A percentile compares a stretch with the other conserved stretches of the same genome.
phyloP scores from a whole-genome alignment of 1,140 invertebrate species.

The Drosophila sp. region DNA sequence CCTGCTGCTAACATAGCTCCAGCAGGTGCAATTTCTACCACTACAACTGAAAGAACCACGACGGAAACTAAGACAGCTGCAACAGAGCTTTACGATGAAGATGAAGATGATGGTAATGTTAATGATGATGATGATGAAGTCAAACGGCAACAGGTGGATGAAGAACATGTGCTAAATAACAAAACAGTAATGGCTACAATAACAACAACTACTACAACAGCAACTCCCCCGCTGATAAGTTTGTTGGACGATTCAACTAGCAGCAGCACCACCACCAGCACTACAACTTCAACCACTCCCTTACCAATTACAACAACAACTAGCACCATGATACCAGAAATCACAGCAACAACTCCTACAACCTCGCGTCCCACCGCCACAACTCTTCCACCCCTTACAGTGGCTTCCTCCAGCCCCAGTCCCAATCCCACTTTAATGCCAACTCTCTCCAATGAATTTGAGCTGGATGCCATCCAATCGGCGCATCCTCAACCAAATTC shows the following conservation, averaged over 20 bases:
- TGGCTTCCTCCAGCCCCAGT: constrained; percentile 12
- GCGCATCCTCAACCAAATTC: constrained; percentile 50
- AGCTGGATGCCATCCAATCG: constrained; percentile 32
- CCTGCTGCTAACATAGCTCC: constrained; percentile 10
- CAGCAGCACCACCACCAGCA: constrained; percentile 34
- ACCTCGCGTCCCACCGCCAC: constrained; percentile 12
- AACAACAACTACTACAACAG: constrained; percentile 22
- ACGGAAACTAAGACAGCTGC: constrained; percentile 28
- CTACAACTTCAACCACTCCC: constrained; percentile 17
- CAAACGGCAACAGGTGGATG: constrained; percentile 36
- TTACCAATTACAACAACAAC: background rate
- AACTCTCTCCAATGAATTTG: constrained; percentile 48
- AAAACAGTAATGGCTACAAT: constrained; percentile 52
- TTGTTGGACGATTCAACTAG: constrained; percentile 62
- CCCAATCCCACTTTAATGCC: constrained; percentile 29
- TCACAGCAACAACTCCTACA: background rate
- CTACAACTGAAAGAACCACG: constrained; percentile 24
- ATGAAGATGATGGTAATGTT: constrained; percentile 19
- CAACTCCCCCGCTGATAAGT: constrained; percentile 52
- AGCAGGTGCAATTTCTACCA: constrained; percentile 32
- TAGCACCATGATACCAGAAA: background rate
- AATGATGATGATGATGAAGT: constrained; percentile 16
- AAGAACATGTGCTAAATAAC: constrained; percentile 41
- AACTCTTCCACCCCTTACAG: constrained; percentile 32
- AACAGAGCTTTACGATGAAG: constrained; percentile 38